phyloP scores from a whole-genome alignment of 2,113 vertebrate genomes.

The Phrynosoma platyrhinos region DNA sequence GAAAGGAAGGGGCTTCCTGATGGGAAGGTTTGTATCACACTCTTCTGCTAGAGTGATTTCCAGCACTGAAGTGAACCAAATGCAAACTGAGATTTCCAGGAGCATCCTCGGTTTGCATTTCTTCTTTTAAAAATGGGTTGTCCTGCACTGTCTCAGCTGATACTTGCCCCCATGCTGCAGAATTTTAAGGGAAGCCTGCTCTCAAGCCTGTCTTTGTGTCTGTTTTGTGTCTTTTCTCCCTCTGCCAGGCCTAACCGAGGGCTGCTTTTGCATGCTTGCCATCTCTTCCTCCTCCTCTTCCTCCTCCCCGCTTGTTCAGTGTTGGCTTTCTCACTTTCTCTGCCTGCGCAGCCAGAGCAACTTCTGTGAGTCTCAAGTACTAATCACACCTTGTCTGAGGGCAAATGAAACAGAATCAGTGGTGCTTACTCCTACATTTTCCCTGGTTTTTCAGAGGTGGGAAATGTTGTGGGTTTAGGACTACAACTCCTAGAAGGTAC shows the following conservation, averaged over 20 bases:
- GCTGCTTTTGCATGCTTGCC: not conserved
- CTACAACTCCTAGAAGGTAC: no score
- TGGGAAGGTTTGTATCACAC: not conserved
- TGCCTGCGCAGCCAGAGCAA: not conserved
- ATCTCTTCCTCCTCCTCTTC: not conserved
- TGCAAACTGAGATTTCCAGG: no score
- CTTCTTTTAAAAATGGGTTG: not conserved
- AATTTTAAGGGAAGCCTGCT: not conserved
- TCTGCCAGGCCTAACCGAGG: not conserved
- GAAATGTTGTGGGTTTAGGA: no score
- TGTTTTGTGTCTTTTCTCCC: slow-evolving; percentile 18
- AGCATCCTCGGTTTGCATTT: no score
- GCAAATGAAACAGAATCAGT: not conserved
- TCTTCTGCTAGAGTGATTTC: no score
- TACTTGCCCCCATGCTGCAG: not conserved
- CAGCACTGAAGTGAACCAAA: no score
- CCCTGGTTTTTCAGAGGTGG: not conserved
- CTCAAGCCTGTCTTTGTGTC: not conserved
- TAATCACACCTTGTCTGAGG: not conserved
- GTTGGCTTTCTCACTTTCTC: not conserved
- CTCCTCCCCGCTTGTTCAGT: not conserved
- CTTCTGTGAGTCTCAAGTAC: slow-evolving; percentile 12
- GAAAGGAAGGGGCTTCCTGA: not conserved
- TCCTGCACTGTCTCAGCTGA: not conserved
- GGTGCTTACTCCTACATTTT: not conserved